Conservation (phyloP, 1,140 invertebrate genomes). For the Cherax quadricarinatus region DNA sequence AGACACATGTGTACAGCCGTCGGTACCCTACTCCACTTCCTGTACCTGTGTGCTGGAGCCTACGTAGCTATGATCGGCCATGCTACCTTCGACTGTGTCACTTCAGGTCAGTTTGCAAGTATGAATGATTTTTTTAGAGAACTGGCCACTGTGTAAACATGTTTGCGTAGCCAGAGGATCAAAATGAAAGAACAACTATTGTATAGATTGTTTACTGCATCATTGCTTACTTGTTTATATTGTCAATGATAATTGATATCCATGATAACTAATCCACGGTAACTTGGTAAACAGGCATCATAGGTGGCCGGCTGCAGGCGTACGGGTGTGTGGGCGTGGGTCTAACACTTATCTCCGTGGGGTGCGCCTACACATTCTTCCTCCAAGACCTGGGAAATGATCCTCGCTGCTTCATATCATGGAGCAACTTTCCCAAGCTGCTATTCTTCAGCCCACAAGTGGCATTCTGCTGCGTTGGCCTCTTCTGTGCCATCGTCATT, state of each 20-base stretch:
- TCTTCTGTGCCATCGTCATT: conserved; percentile 68
- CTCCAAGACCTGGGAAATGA: conserved; percentile 69
- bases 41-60: conserved; percentile 73
- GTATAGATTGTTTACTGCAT: not conserved
- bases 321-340: conserved; percentile 75
- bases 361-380: conserved; percentile 50
- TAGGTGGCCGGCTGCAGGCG: conserved; percentile 74
- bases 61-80: conserved; percentile 74
- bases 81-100: conserved; percentile 75
- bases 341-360: conserved; percentile 57
- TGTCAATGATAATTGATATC: no score
- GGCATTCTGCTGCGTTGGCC: conserved; percentile 32
- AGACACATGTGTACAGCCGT: conserved; percentile 74
- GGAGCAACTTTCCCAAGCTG: conserved; percentile 49
- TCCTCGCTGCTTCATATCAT: conserved; percentile 71
- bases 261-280: no score
- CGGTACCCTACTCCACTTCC: conserved; percentile 74
- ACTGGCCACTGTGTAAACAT: no score
- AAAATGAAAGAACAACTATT: no score
- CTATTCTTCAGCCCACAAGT: conserved; percentile 62
- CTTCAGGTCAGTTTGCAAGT: conserved; percentile 43
- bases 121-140: no score
- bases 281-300: conserved; percentile 71
- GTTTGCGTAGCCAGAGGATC: no score
- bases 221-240: not conserved